Evolutionary conservation across 2,113 vertebrate genomes (phyloP), one percentile per base, ranked within the genome.

Genomic region (Chrysochloris asiatica): DNA sequence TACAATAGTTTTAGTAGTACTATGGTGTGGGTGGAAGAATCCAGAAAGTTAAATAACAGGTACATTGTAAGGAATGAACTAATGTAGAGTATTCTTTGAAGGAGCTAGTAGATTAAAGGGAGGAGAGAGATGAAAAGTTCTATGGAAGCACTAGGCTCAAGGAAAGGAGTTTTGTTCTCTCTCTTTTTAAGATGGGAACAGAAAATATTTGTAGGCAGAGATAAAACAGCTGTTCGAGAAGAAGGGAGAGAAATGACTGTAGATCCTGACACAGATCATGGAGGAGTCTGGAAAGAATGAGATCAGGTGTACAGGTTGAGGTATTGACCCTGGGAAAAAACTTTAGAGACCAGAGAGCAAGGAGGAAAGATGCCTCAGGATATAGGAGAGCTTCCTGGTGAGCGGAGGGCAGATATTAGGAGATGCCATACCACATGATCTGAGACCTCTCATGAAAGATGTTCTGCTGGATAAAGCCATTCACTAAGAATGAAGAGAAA

Each of bases 261-360:
- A 59, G 30, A 69, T n/a, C n/a, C 17, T 82, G 59, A 38, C 36
- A 63, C 24, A 76, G 45, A 80, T 91, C 71, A 43, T 54, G 36
- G 59, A 94, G 54, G 56, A 72, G 71, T 90, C 50, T 92, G 48
- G 59, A 75, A 63, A 79, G 56, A 88, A 52, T 41, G 63, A 80
- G 38, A 56, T 72, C 36, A 69, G 76, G 10, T 76, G 8, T 63
- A 47, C 71, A 54, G 33, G 28, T 56, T 63, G 59, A 88, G 56
- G 4, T 52, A 61, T 61, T 88, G 65, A 78, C 24, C 26, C n/a
- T 85, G 45, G 59, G 61, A 88, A 50, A 45, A 54, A 41, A 82
- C 36, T 61, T 91, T 77, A 71, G 76, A 85, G 28, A 61, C 80
- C 8, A 82, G 30, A 83, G 45, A 77, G 16, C 17, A 71, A 88